A percentile compares a stretch with the other conserved stretches of the same genome.
These are phyloP conservation scores for Drosophila incognita DNA, from an alignment of 2,888 invertebrate genomes.

Conservation along the genomic window DNA sequence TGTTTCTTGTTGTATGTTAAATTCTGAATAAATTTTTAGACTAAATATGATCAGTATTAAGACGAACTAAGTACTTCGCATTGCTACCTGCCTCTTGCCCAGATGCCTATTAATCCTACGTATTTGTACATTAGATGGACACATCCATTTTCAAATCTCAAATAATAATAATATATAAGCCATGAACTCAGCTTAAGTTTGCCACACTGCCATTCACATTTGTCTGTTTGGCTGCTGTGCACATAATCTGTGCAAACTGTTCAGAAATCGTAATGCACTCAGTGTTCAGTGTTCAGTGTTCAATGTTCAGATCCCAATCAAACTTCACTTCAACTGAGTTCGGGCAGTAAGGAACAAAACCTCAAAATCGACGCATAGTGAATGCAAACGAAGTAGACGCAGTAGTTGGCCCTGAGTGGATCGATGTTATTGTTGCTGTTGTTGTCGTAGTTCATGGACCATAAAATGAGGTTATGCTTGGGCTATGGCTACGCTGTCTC, in stretches of 20 bases:
- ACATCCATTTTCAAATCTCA: constrained; percentile 7
- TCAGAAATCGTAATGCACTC: constrained; percentile 72
- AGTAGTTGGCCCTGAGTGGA: constrained; percentile 33
- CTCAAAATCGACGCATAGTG: constrained; percentile 31
- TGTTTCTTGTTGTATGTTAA: background rate
- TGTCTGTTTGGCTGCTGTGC: constrained; percentile 30
- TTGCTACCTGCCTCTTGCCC: too few species aligned
- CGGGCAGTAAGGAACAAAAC: constrained; percentile 28
- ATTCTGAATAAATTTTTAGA: background rate
- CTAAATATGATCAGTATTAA: background rate
- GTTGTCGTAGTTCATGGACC: constrained; percentile 77
- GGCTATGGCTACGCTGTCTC: constrained; percentile 53
- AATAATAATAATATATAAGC: constrained; percentile 12
- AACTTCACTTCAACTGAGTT: constrained; percentile 57
- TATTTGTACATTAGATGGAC: background rate
- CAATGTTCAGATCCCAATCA: constrained; percentile 57
- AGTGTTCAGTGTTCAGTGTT: constrained; percentile 43
- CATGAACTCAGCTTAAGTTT: constrained; percentile 23
- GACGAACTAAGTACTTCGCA: background rate
- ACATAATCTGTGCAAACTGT: constrained; percentile 49
- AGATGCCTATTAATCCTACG: background rate
- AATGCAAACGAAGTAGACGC: constrained; percentile 47
- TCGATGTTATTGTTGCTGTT: constrained; percentile 15
- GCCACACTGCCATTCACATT: constrained; percentile 39
- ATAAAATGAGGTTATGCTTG: constrained; percentile 83